Base-by-base conservation (phyloP, 1,140 invertebrate genomes). In the Pogonomyrmex barbatus region DNA sequence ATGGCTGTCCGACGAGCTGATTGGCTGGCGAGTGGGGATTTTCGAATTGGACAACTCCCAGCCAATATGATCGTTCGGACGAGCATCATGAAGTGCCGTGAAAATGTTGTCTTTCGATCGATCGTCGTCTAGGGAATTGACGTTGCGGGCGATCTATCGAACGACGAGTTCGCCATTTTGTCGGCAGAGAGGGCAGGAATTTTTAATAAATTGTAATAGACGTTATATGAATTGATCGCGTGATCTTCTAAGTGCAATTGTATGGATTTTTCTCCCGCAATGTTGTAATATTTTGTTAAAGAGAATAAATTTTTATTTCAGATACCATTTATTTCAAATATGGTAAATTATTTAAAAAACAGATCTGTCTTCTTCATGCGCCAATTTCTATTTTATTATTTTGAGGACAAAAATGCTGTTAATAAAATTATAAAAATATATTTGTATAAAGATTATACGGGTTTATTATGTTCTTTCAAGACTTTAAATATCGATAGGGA, bases 161-260 rank as follows among this genome's bases (percentile, higher is more conserved):
- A n/a, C 30, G 8, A 47, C 4, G 42, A 24, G 14, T 39, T 30
- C 9, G 17, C 58, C 76, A 78, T 78, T 65, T 78, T 78, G 60
- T 78, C 56, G 56, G 56, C 52, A 4, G 39, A 30, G 17, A 17
- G 17, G n/a, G 4, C 33, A 79, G 4, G 12, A 39, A 42, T 70
- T 68, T 68, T 68, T 68, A 33, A 56, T 10, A 39, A 36, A 60
- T 79, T 54, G n/a, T 52, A 9, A 63, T 67, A 30, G 39, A 81
- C 39, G 33, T 68, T 67, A 68, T 67, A 68, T 47, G 14, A 79
- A 68, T 68, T 42, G 24, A 68, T 81, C 36, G 36, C 24, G 24
- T 24, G 12, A 1, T 24, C 8, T 30, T 17, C 4, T 33, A 14
- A 6, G 70, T 0, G 17, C n/a, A 36, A 77, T 10, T 10, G 17